Percentiles rank a stretch among this genome's conserved stretches.
Evolutionary conservation across 2,113 vertebrate genomes (phyloP).

Genomic region (Sitta europaea): DNA sequence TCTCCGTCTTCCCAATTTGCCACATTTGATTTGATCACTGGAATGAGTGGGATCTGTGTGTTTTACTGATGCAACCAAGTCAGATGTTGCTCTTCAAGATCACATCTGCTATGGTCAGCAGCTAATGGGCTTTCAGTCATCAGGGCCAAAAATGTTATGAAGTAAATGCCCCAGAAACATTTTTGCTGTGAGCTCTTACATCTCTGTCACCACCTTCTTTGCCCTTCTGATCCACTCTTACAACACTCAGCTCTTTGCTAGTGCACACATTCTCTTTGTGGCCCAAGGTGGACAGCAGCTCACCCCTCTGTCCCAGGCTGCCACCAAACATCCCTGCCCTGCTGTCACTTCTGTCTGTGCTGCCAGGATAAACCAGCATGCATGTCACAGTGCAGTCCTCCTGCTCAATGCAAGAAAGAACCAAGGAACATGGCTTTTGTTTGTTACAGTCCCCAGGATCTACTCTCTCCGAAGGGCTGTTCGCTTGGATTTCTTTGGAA

Average conservation of each 20-base stretch:
- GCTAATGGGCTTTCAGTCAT: not conserved
- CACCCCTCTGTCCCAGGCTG: not conserved
- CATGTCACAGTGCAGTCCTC: not conserved
- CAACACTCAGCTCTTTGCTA: not conserved
- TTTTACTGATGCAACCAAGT: not conserved
- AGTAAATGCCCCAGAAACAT: not conserved
- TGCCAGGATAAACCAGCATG: not conserved
- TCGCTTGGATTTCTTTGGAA: not conserved
- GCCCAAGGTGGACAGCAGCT: not conserved
- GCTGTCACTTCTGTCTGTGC: not conserved
- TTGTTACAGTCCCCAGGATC: not conserved
- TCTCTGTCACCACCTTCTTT: not conserved
- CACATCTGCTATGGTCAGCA: not conserved
- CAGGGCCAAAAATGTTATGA: not conserved
- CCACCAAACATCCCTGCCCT: not conserved
- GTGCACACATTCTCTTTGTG: accelerated
- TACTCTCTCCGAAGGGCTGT: not conserved
- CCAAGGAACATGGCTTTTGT: not conserved
- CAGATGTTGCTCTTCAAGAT: not conserved
- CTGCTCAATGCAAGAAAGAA: not conserved
- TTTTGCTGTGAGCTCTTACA: not conserved
- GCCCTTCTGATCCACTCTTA: not conserved
- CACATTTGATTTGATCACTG: not conserved
- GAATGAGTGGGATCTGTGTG: not conserved
- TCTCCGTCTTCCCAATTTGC: not conserved